A percentile compares a stretch with the other conserved stretches of the same genome.
phyloP scores from a whole-genome alignment of 2,797 vertebrate species.

The Sebastes diaconus region DNA sequence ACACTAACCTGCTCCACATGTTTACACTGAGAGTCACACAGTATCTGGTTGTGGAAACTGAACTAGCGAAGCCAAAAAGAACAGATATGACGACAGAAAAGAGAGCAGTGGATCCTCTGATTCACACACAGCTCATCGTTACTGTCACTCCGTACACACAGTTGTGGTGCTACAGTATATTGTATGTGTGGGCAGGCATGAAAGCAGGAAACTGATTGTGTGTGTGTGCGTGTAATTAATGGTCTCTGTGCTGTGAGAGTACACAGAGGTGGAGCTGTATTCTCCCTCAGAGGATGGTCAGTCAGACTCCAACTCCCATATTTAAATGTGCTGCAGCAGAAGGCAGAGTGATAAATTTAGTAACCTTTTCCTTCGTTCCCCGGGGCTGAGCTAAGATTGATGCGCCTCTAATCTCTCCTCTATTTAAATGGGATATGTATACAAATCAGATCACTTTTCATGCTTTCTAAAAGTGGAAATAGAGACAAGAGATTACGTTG shows the following conservation, averaged over 20 bases:
- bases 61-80: background rate
- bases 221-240: constrained; percentile 65
- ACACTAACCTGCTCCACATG: background rate
- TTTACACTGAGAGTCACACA: background rate
- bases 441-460: constrained; percentile 79
- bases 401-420: constrained; percentile 79
- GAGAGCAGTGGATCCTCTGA: background rate
- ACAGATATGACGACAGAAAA: background rate
- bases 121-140: background rate
- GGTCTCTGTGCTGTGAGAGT: constrained; percentile 54
- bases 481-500: constrained; percentile 55
- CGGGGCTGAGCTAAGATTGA: constrained; percentile 74
- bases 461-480: constrained; percentile 73
- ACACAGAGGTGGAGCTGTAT: constrained; percentile 66
- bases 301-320: constrained; percentile 70
- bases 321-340: constrained; percentile 77
- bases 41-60: background rate
- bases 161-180: background rate
- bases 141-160: background rate
- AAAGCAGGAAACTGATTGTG: background rate
- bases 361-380: constrained; percentile 81
- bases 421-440: constrained; percentile 80
- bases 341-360: constrained; percentile 83
- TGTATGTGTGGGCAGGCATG: background rate
- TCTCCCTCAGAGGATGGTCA: constrained; percentile 72